Percentiles rank a stretch among this genome's conserved stretches.
phyloP scores from a whole-genome alignment of 2,797 vertebrate species.

The Xenentodon cancila region DNA sequence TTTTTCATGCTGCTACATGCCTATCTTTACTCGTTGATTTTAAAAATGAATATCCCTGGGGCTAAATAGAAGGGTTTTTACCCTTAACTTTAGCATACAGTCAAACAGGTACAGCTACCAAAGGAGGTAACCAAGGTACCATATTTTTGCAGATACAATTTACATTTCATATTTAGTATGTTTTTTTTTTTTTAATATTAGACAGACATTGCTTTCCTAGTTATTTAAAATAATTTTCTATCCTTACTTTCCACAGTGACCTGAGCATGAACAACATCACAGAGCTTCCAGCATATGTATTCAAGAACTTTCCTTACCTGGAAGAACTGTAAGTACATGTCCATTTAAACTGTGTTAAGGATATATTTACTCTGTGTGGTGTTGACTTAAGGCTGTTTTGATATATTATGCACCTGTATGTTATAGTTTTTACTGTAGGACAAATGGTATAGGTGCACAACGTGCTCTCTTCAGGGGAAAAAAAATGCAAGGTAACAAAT shows the following conservation, averaged over 20 bases:
- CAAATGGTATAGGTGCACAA: slow-evolving; percentile 35
- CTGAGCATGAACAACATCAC: slow-evolving; percentile 99
- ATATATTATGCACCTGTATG: slow-evolving; percentile 61
- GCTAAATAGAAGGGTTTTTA: slow-evolving; percentile 65
- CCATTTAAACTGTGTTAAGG: slow-evolving; percentile 30
- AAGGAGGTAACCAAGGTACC: slow-evolving; percentile 27
- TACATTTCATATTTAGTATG: neutral
- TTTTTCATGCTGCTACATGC: slow-evolving; percentile 85
- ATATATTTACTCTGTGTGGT: slow-evolving; percentile 61
- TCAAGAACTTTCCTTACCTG: slow-evolving; percentile 94
- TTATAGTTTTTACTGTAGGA: slow-evolving; percentile 48
- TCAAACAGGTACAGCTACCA: slow-evolving; percentile 30
- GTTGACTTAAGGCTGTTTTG: slow-evolving; percentile 49
- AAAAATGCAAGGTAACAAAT: slow-evolving; percentile 49
- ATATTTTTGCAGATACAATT: neutral
- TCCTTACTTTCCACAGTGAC: slow-evolving; percentile 84
- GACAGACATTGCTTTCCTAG: neutral
- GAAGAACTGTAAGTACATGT: slow-evolving; percentile 95
- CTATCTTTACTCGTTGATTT: slow-evolving; percentile 73
- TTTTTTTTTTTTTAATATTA: neutral
- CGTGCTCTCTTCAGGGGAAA: slow-evolving; percentile 36
- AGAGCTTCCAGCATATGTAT: slow-evolving; percentile 91
- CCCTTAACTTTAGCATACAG: slow-evolving; percentile 47
- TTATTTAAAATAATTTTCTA: neutral
- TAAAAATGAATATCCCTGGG: slow-evolving; percentile 71